These are phyloP conservation scores for Melanerpes formicivorus DNA, from an alignment of 2,113 vertebrate genomes.

Conservation along the genomic window DNA sequence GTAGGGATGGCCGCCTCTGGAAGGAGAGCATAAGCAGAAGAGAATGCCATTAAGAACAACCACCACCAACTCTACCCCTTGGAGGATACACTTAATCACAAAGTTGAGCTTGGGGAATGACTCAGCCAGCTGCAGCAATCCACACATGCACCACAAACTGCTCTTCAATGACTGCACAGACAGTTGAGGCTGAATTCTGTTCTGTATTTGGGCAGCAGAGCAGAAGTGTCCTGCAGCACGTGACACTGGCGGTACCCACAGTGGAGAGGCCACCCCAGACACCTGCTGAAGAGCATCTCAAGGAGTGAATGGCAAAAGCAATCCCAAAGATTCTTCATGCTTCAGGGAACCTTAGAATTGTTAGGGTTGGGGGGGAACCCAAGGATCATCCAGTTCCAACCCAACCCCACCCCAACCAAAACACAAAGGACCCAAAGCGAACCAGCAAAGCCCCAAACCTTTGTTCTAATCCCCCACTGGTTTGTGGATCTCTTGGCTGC, in stretches of 20 bases:
- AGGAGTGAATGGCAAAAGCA: not conserved
- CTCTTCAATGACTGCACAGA: not conserved
- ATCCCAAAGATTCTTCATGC: not conserved
- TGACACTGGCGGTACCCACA: not conserved
- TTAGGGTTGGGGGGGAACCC: no score
- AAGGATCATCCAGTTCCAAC: not conserved
- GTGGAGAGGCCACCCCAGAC: not conserved
- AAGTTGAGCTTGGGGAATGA: not conserved
- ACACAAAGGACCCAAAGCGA: no score
- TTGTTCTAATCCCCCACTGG: not conserved
- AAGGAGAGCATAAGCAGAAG: not conserved
- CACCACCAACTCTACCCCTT: not conserved
- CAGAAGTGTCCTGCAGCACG: not conserved
- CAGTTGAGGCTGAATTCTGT: not conserved
- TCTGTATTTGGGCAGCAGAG: not conserved
- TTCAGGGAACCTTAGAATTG: no score
- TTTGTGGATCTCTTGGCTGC: not conserved
- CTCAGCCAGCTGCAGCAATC: not conserved
- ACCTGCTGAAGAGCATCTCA: not conserved
- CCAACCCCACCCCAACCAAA: no score
- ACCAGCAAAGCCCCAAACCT: not conserved
- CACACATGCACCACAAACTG: not conserved
- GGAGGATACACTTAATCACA: not conserved
- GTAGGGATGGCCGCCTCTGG: slow-evolving; percentile 95
- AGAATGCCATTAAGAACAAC: not conserved